Evolutionary conservation across 2,113 vertebrate genomes (phyloP).

Genomic region (Anhinga rufa): DNA sequence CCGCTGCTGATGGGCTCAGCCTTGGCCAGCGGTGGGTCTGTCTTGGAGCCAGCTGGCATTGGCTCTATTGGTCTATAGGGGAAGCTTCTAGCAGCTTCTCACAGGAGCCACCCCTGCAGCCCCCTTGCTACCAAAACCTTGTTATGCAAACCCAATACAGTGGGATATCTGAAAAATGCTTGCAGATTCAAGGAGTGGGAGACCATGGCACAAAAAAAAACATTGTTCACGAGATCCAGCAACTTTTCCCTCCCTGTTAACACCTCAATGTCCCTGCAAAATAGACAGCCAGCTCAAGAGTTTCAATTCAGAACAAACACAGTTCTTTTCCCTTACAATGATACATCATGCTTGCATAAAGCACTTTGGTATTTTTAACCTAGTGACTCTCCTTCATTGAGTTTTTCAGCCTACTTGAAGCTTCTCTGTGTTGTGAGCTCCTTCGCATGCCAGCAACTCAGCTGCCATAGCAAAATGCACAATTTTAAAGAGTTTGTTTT

Average conservation of each 20-base stretch:
- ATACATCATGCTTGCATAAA: background rate
- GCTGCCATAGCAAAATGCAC: background rate
- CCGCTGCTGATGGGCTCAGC: background rate
- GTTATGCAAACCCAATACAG: background rate
- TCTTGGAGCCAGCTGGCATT: background rate
- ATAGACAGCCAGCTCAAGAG: background rate
- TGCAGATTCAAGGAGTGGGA: background rate
- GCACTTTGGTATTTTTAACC: slow-evolving; percentile 39
- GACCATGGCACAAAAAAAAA: background rate
- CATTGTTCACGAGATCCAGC: background rate
- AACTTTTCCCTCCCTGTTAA: background rate
- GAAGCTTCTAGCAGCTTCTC: background rate
- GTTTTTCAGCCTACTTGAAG: slow-evolving; percentile 5
- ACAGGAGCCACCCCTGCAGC: background rate
- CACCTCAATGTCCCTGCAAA: background rate
- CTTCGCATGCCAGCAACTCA: background rate
- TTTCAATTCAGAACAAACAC: background rate
- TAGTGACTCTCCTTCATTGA: background rate
- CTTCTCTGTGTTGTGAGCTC: background rate
- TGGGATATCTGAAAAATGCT: background rate
- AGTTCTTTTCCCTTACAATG: background rate
- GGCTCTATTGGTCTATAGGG: background rate
- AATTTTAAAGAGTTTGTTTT: slow-evolving; percentile 26
- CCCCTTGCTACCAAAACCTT: background rate
- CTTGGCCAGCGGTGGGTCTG: background rate